Base-by-base conservation (phyloP, 2,797 vertebrate genomes). In the Periophthalmus magnuspinnatus region DNA sequence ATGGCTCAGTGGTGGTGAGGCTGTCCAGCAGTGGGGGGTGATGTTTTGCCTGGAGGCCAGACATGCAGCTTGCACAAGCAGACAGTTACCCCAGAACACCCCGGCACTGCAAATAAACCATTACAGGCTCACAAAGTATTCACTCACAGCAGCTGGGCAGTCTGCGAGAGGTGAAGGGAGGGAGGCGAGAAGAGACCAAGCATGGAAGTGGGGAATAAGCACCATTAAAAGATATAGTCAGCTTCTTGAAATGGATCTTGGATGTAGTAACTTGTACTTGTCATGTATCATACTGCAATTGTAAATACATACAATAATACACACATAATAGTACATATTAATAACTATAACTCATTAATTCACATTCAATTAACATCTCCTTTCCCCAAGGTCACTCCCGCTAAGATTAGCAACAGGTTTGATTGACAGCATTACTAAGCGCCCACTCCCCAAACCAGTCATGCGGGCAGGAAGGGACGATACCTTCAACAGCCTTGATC, bases 41-140 rank as follows among this genome's bases (percentile, higher is more conserved):
- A 78, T 67, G 79, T 82, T 86, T 67, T 65, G 73, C 81, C 80
- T 65, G 61, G 61, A 79, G 82, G 73, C 78, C 78, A 71, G 70
- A 71, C 34, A 2, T 55, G 36, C 60, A 82, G 81, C 76, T 77
- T 77, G 76, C 24, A 77, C 62, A 71, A 57, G 74, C 56, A 47
- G 67, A 68, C 83, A 81, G 84, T 90, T 84, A 86, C 56, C 72
- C 71, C 56, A 59, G 87, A 84, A 87, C 84, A 73, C 66, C 52
- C 47, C 32, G 75, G 67, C 47, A 79, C 63, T 78, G 78, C 84
- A 87, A 89, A 90, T 77, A 87, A 89, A 89, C 78, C 47, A 78
- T 83, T 84, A 81, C 65, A 71, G 67, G 64, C 75, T 68, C 69
- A 81, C 67, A 72, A 89, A 83, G 68, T 74, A 73, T 82, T 81